Base-by-base conservation (phyloP, 2,113 vertebrate species). In the Holacanthus passer region DNA sequence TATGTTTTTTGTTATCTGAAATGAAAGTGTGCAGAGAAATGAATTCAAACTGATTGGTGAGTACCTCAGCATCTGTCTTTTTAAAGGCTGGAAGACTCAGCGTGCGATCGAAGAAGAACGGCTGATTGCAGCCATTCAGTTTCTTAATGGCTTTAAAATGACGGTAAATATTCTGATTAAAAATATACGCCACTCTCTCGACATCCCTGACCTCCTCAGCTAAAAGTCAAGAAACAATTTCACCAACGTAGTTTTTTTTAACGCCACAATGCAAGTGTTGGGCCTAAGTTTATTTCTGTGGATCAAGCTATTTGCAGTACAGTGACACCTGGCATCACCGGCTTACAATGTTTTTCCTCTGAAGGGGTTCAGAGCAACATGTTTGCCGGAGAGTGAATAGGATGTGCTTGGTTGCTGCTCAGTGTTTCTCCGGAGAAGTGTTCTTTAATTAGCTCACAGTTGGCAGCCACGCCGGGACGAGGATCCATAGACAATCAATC, bases 371-470 rank as follows among this genome's bases (percentile, higher is more conserved):
- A 64, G 39, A 63, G 64, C 37, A 45, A 58, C 66, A 39, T 55
- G 70, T 76, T 84, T 88, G 73, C 65, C 78, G 9, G 0, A 62
- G 48, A 69, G 71, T 68, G 69, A 89, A 69, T 82, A 74, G 66
- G 79, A 67, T 73, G 76, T 60, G 75, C 48, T 81, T 32, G 60
- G 68, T 47, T 67, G 59, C 41, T 52, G 68, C 81, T 69, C 83
- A n/a, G 62, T 76, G 67, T 78, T 82, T 76, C 83, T 85, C 77
- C 8, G 3, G 48, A 81, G 79, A 86, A 85, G 63, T 87, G 83
- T 81, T 88, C 86, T 92, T 92, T 93, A 95, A 94, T 95, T 92
- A 92, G 91, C 90, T 89, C 63, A 22, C 69, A 85, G 78, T 88
- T 92, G 90, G 92, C 91, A 90, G 83, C 63, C 81, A 52, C 2